phyloP scores from a whole-genome alignment of 2,797 vertebrate species.

The Poeciliopsis turneri region DNA sequence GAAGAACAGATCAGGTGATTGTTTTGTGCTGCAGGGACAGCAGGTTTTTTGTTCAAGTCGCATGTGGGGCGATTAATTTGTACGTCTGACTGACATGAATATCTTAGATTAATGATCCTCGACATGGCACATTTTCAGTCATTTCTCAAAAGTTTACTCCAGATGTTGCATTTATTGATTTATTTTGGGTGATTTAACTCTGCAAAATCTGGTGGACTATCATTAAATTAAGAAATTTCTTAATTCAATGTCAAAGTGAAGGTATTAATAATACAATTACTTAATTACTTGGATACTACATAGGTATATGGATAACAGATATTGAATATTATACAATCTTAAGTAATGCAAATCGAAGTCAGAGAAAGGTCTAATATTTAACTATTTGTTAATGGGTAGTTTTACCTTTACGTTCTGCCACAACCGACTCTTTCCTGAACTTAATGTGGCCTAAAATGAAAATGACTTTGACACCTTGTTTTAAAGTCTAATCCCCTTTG shows the following conservation, averaged over 20 bases:
- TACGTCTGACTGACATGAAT: background rate
- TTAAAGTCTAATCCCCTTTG: too few relatives aligned
- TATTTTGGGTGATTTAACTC: too few relatives aligned
- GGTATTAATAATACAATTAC: background rate
- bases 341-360: too few relatives aligned
- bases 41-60: background rate
- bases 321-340: too few relatives aligned
- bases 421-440: too few relatives aligned
- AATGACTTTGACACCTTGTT: too few relatives aligned
- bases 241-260: too few relatives aligned
- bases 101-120: background rate
- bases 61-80: background rate
- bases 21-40: background rate
- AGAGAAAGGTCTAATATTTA: too few relatives aligned
- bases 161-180: background rate
- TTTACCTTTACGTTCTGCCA: too few relatives aligned
- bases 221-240: background rate
- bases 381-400: too few relatives aligned
- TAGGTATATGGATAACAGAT: background rate
- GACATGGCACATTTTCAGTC: background rate
- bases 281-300: background rate
- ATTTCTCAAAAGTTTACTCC: background rate
- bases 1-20: constrained; percentile 30
- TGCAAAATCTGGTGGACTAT: too few relatives aligned
- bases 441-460: too few relatives aligned